phyloP scores from a whole-genome alignment of 1,140 invertebrate species.

The Diachasmimorpha longicaudata region DNA sequence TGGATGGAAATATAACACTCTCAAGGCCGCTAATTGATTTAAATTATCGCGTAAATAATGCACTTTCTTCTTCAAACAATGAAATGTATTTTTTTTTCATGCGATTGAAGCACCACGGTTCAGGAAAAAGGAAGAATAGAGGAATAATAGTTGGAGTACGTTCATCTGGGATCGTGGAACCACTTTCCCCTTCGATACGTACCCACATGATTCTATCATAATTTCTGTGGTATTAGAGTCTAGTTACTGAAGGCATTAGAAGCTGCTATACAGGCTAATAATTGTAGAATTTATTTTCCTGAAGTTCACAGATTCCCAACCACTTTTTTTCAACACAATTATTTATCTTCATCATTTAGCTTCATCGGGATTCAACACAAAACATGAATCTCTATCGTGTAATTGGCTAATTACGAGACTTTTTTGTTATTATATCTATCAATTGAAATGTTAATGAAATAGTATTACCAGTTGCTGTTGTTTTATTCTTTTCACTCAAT shows the following conservation, averaged over 20 bases:
- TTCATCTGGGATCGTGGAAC: constrained; percentile 7
- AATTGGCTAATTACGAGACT: too few species aligned
- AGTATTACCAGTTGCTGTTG: too few species aligned
- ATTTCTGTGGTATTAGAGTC: constrained; percentile 16
- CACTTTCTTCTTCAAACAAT: not conserved
- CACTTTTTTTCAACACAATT: too few species aligned
- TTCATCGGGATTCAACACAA: too few species aligned
- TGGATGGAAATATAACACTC: not conserved
- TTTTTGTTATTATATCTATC: too few species aligned
- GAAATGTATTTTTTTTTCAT: not conserved
- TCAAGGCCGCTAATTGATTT: not conserved
- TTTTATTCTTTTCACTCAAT: too few species aligned
- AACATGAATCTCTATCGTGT: too few species aligned
- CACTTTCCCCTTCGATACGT: constrained; percentile 32
- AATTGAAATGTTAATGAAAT: too few species aligned
- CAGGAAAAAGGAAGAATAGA: constrained; percentile 7
- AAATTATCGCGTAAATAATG: not conserved
- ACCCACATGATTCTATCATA: constrained; percentile 12
- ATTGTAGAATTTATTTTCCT: too few species aligned
- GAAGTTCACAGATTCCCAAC: too few species aligned
- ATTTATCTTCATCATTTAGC: too few species aligned
- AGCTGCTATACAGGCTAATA: not conserved
- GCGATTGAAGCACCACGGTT: not conserved
- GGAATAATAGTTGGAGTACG: constrained; percentile 7
- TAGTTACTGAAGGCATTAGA: constrained; percentile 5